A percentile compares a stretch with the other conserved stretches of the same genome.
phyloP scores from a whole-genome alignment of 2,888 invertebrate genomes.

The Synergus laeviventris region DNA sequence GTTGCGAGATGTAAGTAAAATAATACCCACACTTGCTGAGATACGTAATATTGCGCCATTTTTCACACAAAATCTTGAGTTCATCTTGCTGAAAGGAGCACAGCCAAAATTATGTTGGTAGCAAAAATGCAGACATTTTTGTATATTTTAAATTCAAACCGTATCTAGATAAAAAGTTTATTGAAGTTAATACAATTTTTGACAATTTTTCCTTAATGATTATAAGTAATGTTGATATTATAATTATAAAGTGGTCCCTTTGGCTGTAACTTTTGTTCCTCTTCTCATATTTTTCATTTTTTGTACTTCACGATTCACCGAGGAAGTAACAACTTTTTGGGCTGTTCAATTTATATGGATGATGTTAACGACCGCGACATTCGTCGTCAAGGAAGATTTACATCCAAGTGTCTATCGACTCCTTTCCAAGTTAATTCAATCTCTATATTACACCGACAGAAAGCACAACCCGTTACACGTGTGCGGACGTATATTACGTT shows the following conservation, averaged over 20 bases:
- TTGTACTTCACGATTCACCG: not conserved
- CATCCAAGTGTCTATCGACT: conserved; percentile 38
- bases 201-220: not conserved
- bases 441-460: conserved; percentile 51
- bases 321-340: not conserved
- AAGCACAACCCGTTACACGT: conserved; percentile 49
- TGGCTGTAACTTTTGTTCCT: conserved; percentile 7
- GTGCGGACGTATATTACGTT: conserved; percentile 44
- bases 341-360: not conserved
- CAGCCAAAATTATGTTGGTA: conserved; percentile 23
- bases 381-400: conserved; percentile 52
- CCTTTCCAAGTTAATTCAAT: conserved; percentile 50
- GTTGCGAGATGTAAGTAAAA: conserved; percentile 19
- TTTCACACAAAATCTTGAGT: conserved; percentile 41
- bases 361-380: conserved; percentile 53
- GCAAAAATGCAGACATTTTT: not conserved
- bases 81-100: conserved; percentile 33
- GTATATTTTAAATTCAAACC: not conserved
- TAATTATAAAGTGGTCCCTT: conserved; percentile 44
- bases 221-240: not conserved
- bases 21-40: conserved; percentile 39
- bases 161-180: not conserved
- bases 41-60: conserved; percentile 39
- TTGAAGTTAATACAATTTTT: not conserved
- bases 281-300: not conserved